Evolutionary conservation across 1,140 invertebrate species (phyloP).

Genomic region (Drosophila parabipectinata): DNA sequence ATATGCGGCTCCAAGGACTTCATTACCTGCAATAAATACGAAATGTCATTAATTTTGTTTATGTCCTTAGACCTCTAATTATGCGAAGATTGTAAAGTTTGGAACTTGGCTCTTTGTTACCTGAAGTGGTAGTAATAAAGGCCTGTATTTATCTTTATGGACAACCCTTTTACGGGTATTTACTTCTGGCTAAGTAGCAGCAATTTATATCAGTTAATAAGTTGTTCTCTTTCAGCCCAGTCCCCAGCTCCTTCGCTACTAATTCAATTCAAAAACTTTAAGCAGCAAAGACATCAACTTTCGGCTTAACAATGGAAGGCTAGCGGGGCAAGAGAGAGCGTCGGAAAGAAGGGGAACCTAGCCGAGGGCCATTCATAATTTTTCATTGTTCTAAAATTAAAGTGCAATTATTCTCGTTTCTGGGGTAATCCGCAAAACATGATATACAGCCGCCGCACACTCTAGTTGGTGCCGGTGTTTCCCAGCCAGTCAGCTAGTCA

Average conservation of each 20-base stretch:
- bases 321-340: background rate
- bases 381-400: constrained; percentile 73
- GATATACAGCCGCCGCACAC: constrained; percentile 55
- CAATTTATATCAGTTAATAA: constrained; percentile 43
- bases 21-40: constrained; percentile 87
- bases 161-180: constrained; percentile 9
- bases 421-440: constrained; percentile 69
- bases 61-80: background rate
- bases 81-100: constrained; percentile 2
- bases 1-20: constrained; percentile 95
- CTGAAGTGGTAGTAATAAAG: background rate
- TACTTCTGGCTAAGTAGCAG: constrained; percentile 23
- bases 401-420: constrained; percentile 72
- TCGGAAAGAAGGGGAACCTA: constrained; percentile 32
- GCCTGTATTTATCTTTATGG: constrained; percentile 21
- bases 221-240: constrained; percentile 9
- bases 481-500: constrained; percentile 3
- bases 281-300: constrained; percentile 18
- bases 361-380: constrained; percentile 66
- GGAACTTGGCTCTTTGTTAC: background rate
- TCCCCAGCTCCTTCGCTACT: background rate
- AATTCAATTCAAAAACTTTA: constrained; percentile 29
- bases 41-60: background rate
- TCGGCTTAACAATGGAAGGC: constrained; percentile 7
- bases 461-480: constrained; percentile 27